Base-by-base conservation (phyloP, 2,888 invertebrate genomes). In the Scaptodrosophila latifasciaeformis region DNA sequence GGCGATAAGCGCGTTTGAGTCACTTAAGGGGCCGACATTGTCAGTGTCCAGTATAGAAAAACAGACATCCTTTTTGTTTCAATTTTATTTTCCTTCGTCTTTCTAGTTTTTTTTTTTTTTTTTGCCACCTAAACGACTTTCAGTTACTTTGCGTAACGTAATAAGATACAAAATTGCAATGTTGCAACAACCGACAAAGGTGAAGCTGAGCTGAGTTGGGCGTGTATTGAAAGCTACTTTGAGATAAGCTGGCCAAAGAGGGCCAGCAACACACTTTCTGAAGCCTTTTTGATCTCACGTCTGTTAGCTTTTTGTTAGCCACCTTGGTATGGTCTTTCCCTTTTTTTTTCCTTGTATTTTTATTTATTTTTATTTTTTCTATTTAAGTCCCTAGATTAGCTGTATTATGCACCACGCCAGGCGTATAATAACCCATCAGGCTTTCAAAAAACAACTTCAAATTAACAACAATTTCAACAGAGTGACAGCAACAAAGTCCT, bases 381-480 rank as follows among this genome's bases (percentile, higher is more conserved):
- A 80, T 64, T 75, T 81, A 76, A 76, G 81, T 75, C 71, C 81
- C 75, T 55, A 68, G 76, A 76, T 76, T 69, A 76, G 75, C 81
- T 70, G 76, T 68, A 78, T 76, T 76, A 80, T 71, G 69, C 79
- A 75, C 75, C 75, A 78, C 68, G 59, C 70, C 63, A 71, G 70
- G 62, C 70, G 62, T 59, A 77, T 70, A 76, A 80, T 70, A 57
- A 64, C 42, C 40, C 34, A 19, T 24, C 42, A 34, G 34, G 4
- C 30, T 43, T 31, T 42, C 31, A n/a, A 15, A 15, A 12, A 42
- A 10, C 19, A 39, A 42, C 21, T 42, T 12, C 40, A 21, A 3
- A 39, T 7, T 24, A 7, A 7, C 24, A 24, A 24, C n/a, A n/a
- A n/a, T n/a, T n/a, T n/a, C n/a, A n/a, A n/a, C n/a, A n/a, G n/a